phyloP scores from a whole-genome alignment of 2,888 invertebrate genomes.

The Strigamia maritima region DNA sequence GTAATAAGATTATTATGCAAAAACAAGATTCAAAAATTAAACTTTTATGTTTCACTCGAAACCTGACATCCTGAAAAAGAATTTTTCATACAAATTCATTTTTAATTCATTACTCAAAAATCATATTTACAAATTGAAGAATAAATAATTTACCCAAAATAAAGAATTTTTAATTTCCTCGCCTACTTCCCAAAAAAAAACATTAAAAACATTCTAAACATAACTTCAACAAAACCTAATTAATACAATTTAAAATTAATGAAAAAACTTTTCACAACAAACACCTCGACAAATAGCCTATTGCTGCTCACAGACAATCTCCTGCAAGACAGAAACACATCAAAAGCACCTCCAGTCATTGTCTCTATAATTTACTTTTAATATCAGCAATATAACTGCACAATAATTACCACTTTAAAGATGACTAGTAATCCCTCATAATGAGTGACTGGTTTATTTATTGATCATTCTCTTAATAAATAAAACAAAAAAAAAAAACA shows the following conservation, averaged over 20 bases:
- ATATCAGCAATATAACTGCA: neutral
- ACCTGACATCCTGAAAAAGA: neutral
- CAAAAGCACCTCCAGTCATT: neutral
- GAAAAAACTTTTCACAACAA: neutral
- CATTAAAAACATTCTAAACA: neutral
- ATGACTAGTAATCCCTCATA: neutral
- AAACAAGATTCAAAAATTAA: neutral
- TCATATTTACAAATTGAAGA: neutral
- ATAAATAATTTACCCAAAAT: too few species aligned
- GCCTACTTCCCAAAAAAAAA: too few species aligned
- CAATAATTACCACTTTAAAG: neutral
- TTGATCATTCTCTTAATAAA: neutral
- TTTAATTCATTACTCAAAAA: neutral
- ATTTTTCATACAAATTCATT: neutral
- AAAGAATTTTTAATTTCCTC: too few species aligned
- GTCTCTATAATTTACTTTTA: conserved; percentile 4
- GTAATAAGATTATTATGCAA: neutral
- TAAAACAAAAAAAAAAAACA: neutral
- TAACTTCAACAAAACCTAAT: neutral
- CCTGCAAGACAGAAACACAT: neutral
- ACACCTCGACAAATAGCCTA: neutral
- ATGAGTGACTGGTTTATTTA: neutral
- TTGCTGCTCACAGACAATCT: neutral
- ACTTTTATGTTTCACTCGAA: neutral
- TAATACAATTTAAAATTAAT: neutral